Evolutionary conservation across 2,797 vertebrate species (phyloP).

Genomic region (Gymnoscopelus braueri): DNA sequence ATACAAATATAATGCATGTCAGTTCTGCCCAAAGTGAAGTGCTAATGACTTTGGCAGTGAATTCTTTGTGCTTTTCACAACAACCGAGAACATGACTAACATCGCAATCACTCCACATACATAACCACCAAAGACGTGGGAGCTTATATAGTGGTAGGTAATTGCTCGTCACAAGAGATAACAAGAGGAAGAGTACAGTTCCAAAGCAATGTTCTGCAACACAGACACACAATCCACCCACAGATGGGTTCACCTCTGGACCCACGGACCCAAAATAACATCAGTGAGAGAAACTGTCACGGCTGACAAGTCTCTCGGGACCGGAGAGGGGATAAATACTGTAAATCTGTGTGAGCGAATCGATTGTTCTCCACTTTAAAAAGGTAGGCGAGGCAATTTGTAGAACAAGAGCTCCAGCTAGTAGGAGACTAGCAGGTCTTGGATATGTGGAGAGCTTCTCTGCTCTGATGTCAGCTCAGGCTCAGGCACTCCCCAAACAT

Average conservation of each 20-base stretch:
- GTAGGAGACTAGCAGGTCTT: constrained; percentile 13
- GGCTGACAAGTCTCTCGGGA: constrained; percentile 23
- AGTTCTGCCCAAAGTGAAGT: constrained; percentile 20
- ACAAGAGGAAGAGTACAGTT: neutral
- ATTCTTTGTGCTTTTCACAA: constrained; percentile 36
- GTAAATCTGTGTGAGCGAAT: constrained; percentile 43
- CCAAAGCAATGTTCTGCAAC: constrained; percentile 8
- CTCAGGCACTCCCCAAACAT: constrained; percentile 16
- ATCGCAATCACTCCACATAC: neutral
- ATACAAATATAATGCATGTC: constrained; percentile 44
- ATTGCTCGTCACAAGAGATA: constrained; percentile 48
- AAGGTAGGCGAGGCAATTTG: constrained; percentile 55
- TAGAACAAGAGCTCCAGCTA: constrained; percentile 38
- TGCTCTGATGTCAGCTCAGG: constrained; percentile 13
- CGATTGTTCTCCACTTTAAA: constrained; percentile 39
- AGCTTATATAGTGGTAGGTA: constrained; percentile 36
- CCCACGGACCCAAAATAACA: constrained; percentile 28
- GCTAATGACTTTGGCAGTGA: constrained; percentile 20
- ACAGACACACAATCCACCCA: constrained; percentile 33
- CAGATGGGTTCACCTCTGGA: constrained; percentile 24
- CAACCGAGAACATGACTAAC: constrained; percentile 9
- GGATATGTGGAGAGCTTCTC: constrained; percentile 9
- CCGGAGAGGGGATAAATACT: constrained; percentile 29
- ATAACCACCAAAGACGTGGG: no score
- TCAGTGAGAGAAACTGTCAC: constrained; percentile 34